A percentile compares a stretch with the other conserved stretches of the same genome.
phyloP scores from a whole-genome alignment of 2,888 invertebrate genomes.

The Lobophora halterata region DNA sequence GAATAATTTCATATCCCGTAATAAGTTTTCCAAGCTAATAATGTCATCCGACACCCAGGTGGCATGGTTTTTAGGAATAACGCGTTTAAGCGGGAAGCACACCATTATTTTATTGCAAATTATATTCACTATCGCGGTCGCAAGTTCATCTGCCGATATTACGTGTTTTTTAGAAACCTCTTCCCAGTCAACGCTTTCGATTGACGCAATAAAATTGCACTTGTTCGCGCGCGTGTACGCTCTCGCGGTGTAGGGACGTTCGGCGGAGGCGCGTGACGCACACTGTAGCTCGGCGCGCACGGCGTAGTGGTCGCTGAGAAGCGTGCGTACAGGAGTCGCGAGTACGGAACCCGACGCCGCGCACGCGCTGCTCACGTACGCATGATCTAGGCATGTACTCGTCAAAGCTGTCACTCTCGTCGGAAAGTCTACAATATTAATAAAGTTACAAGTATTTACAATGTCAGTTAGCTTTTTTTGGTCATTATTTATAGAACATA shows the following conservation, averaged over 20 bases:
- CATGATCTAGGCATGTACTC: slow-evolving; percentile 2
- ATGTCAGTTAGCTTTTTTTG: slow-evolving; percentile 1
- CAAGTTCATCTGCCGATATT: slow-evolving; percentile 1
- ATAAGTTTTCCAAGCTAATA: too few relatives aligned
- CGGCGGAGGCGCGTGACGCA: not conserved
- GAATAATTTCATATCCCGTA: too few relatives aligned
- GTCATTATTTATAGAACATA: not conserved
- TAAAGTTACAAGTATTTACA: not conserved
- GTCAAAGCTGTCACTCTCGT: slow-evolving; percentile 1
- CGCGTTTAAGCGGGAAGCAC: slow-evolving; percentile 2
- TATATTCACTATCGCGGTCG: slow-evolving; percentile 1
- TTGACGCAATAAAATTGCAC: not conserved
- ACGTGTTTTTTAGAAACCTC: not conserved
- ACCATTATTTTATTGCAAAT: not conserved
- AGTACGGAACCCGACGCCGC: not conserved
- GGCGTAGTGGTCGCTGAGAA: slow-evolving; percentile 6
- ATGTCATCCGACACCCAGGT: too few relatives aligned
- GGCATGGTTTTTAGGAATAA: not conserved
- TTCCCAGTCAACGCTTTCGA: slow-evolving; percentile 7
- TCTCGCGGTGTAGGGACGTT: not conserved
- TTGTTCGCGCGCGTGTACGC: not conserved
- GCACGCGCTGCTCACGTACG: not conserved
- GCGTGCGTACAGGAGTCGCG: not conserved
- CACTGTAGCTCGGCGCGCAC: slow-evolving; percentile 4
- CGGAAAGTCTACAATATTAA: slow-evolving; percentile 7